Percentiles rank a stretch among this genome's conserved stretches.
phyloP scores from a whole-genome alignment of 2,888 invertebrate genomes.

The Hydropsyche betteni region DNA sequence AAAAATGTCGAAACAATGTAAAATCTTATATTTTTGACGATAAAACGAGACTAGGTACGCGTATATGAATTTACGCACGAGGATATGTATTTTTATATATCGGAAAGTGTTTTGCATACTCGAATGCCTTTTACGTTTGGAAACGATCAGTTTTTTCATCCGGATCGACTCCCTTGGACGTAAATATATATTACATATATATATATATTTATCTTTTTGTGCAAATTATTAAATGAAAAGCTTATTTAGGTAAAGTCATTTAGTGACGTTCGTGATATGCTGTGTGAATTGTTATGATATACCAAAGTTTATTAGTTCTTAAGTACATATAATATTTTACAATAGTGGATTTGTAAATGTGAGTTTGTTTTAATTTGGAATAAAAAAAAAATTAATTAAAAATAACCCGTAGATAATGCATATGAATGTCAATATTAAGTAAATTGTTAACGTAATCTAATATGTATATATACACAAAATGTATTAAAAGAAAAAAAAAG shows the following conservation, averaged over 20 bases:
- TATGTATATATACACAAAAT: not conserved
- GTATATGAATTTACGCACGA: too few species aligned
- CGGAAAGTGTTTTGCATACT: too few species aligned
- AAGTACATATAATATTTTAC: slow-evolving; percentile 24
- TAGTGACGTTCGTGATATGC: slow-evolving; percentile 47
- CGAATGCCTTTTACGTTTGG: too few species aligned
- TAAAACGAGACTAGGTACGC: too few species aligned
- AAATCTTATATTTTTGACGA: too few species aligned
- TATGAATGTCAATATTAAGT: slow-evolving; percentile 4
- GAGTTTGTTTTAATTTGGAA: not conserved
- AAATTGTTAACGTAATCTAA: not conserved
- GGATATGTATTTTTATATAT: too few species aligned
- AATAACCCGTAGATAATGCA: not conserved
- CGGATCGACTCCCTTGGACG: not conserved
- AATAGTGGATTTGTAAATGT: slow-evolving; percentile 4
- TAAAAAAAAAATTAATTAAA: slow-evolving; percentile 18
- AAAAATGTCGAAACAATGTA: too few species aligned
- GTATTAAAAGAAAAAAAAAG: not conserved
- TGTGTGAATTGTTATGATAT: slow-evolving; percentile 48
- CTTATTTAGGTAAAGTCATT: slow-evolving; percentile 37
- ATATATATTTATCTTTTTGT: not conserved
- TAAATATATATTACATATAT: not conserved
- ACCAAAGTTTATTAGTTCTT: slow-evolving; percentile 49
- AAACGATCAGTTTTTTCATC: too few species aligned
- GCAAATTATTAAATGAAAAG: slow-evolving; percentile 30